Evolutionary conservation across 2,797 vertebrate species (phyloP), one percentile per base, ranked within the genome.

Genomic region (Ispidina picta): DNA sequence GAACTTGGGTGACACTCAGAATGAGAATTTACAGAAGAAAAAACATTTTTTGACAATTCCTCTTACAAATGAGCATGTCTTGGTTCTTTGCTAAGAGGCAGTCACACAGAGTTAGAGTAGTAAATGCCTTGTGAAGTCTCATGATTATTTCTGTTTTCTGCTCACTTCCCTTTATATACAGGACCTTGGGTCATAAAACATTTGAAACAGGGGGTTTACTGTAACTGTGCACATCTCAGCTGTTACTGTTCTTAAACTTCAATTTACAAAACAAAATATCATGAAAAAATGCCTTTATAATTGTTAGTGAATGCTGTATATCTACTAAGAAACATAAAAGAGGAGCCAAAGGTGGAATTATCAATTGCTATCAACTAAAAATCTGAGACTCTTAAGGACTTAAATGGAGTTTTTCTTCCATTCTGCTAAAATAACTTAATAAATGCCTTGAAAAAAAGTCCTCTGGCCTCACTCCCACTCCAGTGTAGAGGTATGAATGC

Each of bases 21-120:
- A 88, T 69, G 54, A 43, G 35, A 86, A 85, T 90, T 89, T 86
- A 84, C 35, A 48, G 81, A 15, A 56, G 58, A 62, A 88, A 84
- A 80, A 25, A 0, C 0, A 0, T 73, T 58, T 79, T 94, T 90
- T 92, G 72, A 37, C 23, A 91, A 56, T 31, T 80, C 29, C 29
- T 17, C 10, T 74, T 83, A 54, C 7, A 87, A 77, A 76, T 39
- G 16, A 71, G 28, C 58, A 64, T 6, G 4, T 74, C 52, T 37
- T 37, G 25, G 49, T 21, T 83, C 58, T 85, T 60, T 87, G 35
- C 43, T 43, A 64, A 43, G 51, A 83, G 58, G 41, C 46, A 43
- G 35, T 39, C n/a, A 72, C 21, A 54, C 33, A 69, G 12, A 46
- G 28, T 26, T n/a, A 33, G 13, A 84, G 25, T 15, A 66, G 35